Evolutionary conservation across 2,888 invertebrate genomes (phyloP).

Genomic region (Rhogogaster chlorosoma): DNA sequence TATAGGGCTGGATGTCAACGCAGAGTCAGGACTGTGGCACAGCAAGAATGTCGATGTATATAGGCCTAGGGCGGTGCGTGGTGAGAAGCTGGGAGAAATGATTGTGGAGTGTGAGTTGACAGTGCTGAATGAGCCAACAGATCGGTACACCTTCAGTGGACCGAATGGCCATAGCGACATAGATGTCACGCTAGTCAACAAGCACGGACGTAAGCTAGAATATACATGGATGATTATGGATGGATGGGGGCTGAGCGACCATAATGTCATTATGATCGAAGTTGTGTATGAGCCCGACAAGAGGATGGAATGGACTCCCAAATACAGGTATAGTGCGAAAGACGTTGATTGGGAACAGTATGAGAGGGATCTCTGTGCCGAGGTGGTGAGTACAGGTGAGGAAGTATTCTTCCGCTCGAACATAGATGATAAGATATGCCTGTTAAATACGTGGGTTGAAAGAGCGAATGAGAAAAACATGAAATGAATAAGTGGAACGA

Average conservation of each 20-base stretch:
- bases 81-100: slow-evolving; percentile 36
- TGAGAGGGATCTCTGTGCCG: background rate
- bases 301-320: background rate
- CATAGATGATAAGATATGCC: background rate
- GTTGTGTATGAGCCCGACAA: background rate
- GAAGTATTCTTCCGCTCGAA: background rate
- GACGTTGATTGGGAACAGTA: background rate
- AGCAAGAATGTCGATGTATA: slow-evolving; percentile 41
- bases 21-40: slow-evolving; percentile 59
- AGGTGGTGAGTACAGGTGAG: background rate
- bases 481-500: too few species aligned
- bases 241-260: slow-evolving; percentile 51
- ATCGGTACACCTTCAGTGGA: slow-evolving; percentile 55
- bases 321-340: background rate
- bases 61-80: background rate
- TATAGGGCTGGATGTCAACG: slow-evolving; percentile 61
- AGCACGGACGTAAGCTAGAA: background rate
- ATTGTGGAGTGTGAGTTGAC: slow-evolving; percentile 37
- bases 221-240: slow-evolving; percentile 36
- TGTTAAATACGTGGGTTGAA: background rate
- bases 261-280: slow-evolving; percentile 21
- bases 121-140: slow-evolving; percentile 57
- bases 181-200: slow-evolving; percentile 56
- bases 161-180: slow-evolving; percentile 55
- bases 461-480: background rate